Conservation (phyloP, 2,888 invertebrate genomes). For the Bombyx huttoni region DNA sequence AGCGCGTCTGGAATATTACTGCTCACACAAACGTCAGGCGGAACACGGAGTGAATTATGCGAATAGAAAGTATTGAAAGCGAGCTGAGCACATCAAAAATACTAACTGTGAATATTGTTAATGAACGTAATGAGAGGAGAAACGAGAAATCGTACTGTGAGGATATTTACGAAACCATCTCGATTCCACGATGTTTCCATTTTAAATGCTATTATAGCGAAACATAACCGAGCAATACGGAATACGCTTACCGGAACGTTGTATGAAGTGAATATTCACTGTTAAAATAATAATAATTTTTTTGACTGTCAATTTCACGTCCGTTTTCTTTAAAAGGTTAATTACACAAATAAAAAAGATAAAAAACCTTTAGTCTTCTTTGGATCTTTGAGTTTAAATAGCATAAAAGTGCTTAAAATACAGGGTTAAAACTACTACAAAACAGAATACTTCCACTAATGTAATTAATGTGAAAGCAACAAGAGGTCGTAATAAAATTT, state of each 20-base stretch:
- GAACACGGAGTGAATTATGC: constrained; percentile 50
- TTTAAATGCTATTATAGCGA: constrained; percentile 32
- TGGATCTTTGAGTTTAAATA: no score
- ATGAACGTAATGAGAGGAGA: constrained; percentile 64
- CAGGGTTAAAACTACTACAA: not conserved
- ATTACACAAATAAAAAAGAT: no score
- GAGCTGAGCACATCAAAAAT: constrained; percentile 54
- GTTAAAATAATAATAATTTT: no score
- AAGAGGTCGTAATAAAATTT: constrained; percentile 17
- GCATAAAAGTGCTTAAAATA: not conserved
- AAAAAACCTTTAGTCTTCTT: no score
- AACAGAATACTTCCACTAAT: constrained; percentile 7
- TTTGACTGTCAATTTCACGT: no score
- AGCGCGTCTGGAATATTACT: constrained; percentile 59
- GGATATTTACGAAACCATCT: constrained; percentile 46
- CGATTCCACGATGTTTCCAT: constrained; percentile 35
- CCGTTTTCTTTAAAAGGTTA: no score
- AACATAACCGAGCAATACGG: no score
- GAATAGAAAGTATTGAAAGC: constrained; percentile 59
- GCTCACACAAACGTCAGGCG: constrained; percentile 50
- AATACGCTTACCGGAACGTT: no score
- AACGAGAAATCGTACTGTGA: constrained; percentile 42
- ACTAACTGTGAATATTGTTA: constrained; percentile 58
- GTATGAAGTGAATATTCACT: no score
- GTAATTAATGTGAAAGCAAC: constrained; percentile 22